These are phyloP conservation scores for Griposia aprilina DNA, from an alignment of 2,888 invertebrate species.

Conservation along the genomic window DNA sequence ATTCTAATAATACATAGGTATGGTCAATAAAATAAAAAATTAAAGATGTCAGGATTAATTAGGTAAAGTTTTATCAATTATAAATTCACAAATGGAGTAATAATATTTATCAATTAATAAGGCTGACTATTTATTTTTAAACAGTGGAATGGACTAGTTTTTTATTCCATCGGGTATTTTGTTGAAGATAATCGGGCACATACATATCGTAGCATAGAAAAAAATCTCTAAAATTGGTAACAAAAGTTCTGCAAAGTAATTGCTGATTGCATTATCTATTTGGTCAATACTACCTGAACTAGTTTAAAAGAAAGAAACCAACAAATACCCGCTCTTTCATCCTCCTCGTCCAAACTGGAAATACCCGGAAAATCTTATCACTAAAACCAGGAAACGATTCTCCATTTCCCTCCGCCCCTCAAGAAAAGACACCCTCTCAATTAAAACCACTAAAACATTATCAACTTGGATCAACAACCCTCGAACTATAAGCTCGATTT, in stretches of 20 bases:
- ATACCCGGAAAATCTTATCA: not conserved
- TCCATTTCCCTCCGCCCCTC: constrained; percentile 27
- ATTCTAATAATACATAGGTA: too few species aligned
- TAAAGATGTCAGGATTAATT: too few species aligned
- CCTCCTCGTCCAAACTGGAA: not conserved
- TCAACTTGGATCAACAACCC: constrained; percentile 60
- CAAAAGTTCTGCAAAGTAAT: not conserved
- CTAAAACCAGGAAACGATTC: constrained; percentile 2
- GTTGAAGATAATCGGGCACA: too few species aligned
- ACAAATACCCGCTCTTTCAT: not conserved
- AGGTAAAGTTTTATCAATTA: too few species aligned
- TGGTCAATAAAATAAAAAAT: too few species aligned
- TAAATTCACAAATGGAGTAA: too few species aligned
- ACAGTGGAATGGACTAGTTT: too few species aligned
- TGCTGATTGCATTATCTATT: not conserved
- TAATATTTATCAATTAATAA: too few species aligned
- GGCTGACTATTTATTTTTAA: too few species aligned
- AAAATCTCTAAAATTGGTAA: not conserved
- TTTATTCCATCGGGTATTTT: too few species aligned
- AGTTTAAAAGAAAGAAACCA: not conserved
- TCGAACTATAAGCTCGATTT: constrained; percentile 63
- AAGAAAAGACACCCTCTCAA: constrained; percentile 63
- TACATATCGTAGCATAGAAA: constrained; percentile 27
- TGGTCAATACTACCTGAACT: not conserved
- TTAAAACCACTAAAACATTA: constrained; percentile 65